A percentile compares a stretch with the other conserved stretches of the same genome.
These are phyloP conservation scores for Bombus vancouverensis DNA, from an alignment of 1,140 invertebrate genomes.

Conservation along the genomic window DNA sequence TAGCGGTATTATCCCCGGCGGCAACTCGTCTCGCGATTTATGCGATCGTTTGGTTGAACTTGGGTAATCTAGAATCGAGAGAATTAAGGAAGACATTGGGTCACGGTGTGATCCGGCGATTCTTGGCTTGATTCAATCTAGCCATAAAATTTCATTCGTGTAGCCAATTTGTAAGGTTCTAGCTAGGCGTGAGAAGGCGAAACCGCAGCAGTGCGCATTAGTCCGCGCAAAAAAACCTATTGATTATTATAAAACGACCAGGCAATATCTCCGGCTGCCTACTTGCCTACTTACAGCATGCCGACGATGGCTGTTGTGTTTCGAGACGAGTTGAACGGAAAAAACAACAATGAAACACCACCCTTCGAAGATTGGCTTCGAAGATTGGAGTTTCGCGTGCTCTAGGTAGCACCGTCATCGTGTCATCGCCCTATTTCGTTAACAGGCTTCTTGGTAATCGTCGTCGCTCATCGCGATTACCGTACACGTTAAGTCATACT, in stretches of 20 bases:
- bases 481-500: background rate
- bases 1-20: no score
- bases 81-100: constrained; percentile 35
- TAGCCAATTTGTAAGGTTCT: constrained; percentile 32
- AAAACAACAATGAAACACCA: constrained; percentile 3
- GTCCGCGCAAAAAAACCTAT: constrained; percentile 42
- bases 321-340: constrained; percentile 1
- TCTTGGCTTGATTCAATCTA: constrained; percentile 15
- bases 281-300: constrained; percentile 60
- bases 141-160: background rate
- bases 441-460: background rate
- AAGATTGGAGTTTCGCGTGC: background rate
- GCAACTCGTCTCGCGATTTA: constrained; percentile 1
- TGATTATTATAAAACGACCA: constrained; percentile 49
- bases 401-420: constrained; percentile 22
- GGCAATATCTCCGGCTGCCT: constrained; percentile 53
- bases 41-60: background rate
- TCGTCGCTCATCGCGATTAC: background rate
- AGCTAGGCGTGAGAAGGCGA: constrained; percentile 48
- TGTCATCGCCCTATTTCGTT: constrained; percentile 52
- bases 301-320: constrained; percentile 11
- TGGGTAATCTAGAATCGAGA: background rate
- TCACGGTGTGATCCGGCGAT: background rate
- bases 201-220: constrained; percentile 46
- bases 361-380: constrained; percentile 18